Evolutionary conservation across 2,888 invertebrate species (phyloP), one percentile per base, ranked within the genome.

Genomic region (Nemoura dubitans): DNA sequence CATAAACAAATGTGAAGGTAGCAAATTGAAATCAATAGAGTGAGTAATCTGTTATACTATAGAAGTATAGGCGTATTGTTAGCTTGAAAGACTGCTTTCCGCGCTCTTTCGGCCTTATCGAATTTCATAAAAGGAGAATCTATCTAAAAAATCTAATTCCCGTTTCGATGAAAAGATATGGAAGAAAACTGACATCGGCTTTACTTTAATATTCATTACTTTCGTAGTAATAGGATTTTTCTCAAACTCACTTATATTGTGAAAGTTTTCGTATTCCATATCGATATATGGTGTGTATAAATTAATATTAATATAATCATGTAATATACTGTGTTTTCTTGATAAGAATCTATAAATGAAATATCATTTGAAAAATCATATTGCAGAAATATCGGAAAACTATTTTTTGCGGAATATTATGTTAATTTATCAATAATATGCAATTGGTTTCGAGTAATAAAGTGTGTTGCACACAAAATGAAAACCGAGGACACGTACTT

Each of bases 181-280:
- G 59, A 59, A 59, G 59, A 59, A 59, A 59, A 59, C 59, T 21
- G 59, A 21, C 59, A 21, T 59, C 21, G 59, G 59, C 10, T 59
- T 59, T 59, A 21, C 59, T 59, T 59, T 59, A 59, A 59, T 59
- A 59, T 59, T 59, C 59, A 59, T 59, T 59, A 59, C 59, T 59
- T 59, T 36, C 36, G 3, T 21, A 16, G 59, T 59, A 59, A 59
- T 59, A 59, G 21, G 59, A 10, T 59, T 21, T 59, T 10, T 14
- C 21, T 21, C 16, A 59, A 59, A 1, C 14, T 21, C 59, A 59
- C 59, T 21, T 59, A 59, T 36, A 6, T 36, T 36, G 3, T 36
- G n/a, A n/a, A 36, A 36, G 36, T 36, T 36, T 36, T 36, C 10
- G 36, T 36, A n/a, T n/a, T n/a, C n/a, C n/a, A n/a, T n/a, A n/a